Conservation (phyloP, 2,113 vertebrate species). For the Budorcas taxicolor region DNA sequence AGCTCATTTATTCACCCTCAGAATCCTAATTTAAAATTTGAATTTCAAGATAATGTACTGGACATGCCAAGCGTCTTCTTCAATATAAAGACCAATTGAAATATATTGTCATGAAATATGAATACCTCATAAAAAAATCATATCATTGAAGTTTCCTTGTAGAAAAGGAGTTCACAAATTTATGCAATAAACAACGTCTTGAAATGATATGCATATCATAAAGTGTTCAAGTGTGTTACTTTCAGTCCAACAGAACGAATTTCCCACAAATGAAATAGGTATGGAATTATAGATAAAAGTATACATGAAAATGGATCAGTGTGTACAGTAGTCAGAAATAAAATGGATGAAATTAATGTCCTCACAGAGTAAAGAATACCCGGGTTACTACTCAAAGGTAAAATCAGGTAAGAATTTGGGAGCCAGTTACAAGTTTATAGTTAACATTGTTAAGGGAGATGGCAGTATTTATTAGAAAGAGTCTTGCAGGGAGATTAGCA, state of each 20-base stretch:
- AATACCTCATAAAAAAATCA: background rate
- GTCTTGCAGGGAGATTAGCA: background rate
- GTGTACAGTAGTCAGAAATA: background rate
- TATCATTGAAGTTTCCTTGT: background rate
- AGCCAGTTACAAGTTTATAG: background rate
- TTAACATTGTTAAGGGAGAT: background rate
- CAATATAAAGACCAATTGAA: background rate
- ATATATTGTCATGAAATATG: background rate
- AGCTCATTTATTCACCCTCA: background rate
- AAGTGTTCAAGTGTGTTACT: background rate
- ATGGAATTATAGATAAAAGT: background rate
- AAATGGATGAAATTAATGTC: background rate
- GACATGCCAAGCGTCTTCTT: background rate
- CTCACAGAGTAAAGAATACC: background rate
- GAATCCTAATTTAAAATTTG: background rate
- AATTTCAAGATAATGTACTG: background rate
- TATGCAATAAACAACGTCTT: background rate
- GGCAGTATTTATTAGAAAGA: background rate
- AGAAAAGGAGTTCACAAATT: background rate
- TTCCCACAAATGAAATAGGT: background rate
- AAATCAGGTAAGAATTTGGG: background rate
- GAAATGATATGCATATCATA: background rate
- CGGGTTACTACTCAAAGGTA: background rate
- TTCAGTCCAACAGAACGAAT: rapidly evolving
- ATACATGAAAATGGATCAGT: background rate